These are phyloP conservation scores for Cecidostiba fungosa DNA, from an alignment of 2,888 invertebrate species.

Conservation along the genomic window DNA sequence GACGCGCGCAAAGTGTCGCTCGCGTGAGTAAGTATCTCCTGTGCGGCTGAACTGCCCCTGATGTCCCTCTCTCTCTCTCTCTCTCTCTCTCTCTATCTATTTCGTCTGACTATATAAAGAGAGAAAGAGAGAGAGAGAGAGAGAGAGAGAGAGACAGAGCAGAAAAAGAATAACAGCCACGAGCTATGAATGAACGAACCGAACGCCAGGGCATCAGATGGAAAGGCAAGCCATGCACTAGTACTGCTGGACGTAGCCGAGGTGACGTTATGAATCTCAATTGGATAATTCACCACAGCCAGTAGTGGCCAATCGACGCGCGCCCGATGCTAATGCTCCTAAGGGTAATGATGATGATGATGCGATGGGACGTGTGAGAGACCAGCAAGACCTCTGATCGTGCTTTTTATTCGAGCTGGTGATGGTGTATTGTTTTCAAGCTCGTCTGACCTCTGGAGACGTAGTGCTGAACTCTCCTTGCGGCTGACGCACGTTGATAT, in stretches of 20 bases:
- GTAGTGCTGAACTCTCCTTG: too few relatives aligned
- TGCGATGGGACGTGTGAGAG: constrained; percentile 29
- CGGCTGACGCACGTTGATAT: too few relatives aligned
- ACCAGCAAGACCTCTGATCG: not conserved
- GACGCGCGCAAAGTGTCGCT: constrained; percentile 3
- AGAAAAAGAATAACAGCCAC: not conserved
- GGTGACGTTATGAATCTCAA: constrained; percentile 69
- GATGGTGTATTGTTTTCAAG: not conserved
- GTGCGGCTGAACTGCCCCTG: not conserved
- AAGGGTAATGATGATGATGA: constrained; percentile 12
- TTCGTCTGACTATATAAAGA: too few relatives aligned
- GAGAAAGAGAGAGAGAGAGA: too few relatives aligned
- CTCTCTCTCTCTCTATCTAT: not conserved
- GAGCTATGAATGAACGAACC: constrained; percentile 5
- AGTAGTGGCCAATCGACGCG: constrained; percentile 48
- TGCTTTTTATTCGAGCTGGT: not conserved
- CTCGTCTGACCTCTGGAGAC: too few relatives aligned
- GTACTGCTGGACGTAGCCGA: not conserved
- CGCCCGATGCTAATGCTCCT: constrained; percentile 39
- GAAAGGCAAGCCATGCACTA: constrained; percentile 15
- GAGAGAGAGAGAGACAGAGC: not conserved
- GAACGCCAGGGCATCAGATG: not conserved
- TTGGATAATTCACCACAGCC: constrained; percentile 75
- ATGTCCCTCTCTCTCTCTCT: not conserved
- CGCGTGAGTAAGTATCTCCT: not conserved